Base-by-base conservation (phyloP, 2,888 invertebrate genomes). In the Cheiracanthium punctorium region DNA sequence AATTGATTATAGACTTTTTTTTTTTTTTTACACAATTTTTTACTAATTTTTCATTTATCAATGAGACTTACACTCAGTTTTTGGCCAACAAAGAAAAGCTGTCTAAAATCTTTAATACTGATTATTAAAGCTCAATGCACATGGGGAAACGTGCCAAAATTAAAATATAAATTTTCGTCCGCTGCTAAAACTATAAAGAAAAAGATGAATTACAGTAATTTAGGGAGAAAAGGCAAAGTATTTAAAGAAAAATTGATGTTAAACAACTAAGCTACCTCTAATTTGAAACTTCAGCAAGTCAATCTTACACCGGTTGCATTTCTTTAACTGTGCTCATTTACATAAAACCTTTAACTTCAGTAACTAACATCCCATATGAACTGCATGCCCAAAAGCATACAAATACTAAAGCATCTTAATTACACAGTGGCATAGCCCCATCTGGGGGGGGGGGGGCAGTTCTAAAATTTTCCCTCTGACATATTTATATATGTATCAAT, bases 221-320 rank as follows among this genome's bases (percentile, higher is more conserved):
- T 67, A 30, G 30, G 29, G 14, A 20, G 20, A 58, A n/a, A n/a
- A 67, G 67, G 64, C 64, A 64, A 64, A 29, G 29, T 64, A 17
- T 28, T 32, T 30, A 67, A 1, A 67, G 4, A 73, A 73, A 73
- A 72, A 48, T 30, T 58, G 72, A 48, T 52, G 73, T 73, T 48
- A 48, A 48, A 73, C 32, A 73, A 73, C 30, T 52, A 58, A 58
- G 32, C 52, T 73, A 73, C 33, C 52, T 20, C 58, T 73, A 58
- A n/a, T n/a, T n/a, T n/a, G n/a, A n/a, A 52, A 73, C 20, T 58
- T n/a, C n/a, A 52, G 20, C 58, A 12, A 24, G 24, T 12, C 52
- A 52, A 32, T 30, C 30, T 29, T 52, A 72, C 72, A 72, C 5
- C 30, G 20, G 28, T 32, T 58, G 33, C n/a, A n/a, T n/a, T n/a